Conservation (phyloP, 2,113 vertebrate genomes). For the Pangasianodon gigas region DNA sequence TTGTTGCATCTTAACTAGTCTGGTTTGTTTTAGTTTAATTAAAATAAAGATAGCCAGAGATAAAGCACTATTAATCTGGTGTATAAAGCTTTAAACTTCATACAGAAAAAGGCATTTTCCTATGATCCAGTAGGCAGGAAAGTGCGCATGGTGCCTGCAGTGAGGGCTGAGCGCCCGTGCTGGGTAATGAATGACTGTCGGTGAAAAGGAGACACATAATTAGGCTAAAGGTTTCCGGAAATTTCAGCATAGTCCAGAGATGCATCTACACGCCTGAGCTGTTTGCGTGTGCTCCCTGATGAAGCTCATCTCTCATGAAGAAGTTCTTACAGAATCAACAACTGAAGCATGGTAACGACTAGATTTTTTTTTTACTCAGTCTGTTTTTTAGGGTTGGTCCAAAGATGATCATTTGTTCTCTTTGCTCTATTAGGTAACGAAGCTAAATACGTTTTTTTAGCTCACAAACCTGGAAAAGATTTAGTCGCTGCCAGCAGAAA, state of each 20-base stretch:
- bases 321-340: background rate
- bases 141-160: background rate
- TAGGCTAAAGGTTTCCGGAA: constrained; percentile 21
- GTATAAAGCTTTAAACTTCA: background rate
- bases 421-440: background rate
- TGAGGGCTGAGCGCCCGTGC: background rate
- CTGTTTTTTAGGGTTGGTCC: background rate
- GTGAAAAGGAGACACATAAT: constrained; percentile 15
- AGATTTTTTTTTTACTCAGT: background rate
- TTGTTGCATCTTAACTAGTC: background rate
- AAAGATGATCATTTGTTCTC: background rate
- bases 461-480: background rate
- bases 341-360: background rate
- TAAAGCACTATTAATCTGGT: background rate
- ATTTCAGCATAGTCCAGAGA: background rate
- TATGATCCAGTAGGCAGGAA: background rate
- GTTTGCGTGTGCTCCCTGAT: background rate
- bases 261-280: background rate
- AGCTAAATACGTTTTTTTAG: background rate
- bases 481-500: background rate
- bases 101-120: background rate
- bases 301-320: background rate
- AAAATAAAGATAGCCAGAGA: background rate
- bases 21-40: background rate
- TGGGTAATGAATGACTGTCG: constrained; percentile 14